These are phyloP conservation scores for Agrilus biguttatus DNA, from an alignment of 2,888 invertebrate genomes.

Conservation along the genomic window DNA sequence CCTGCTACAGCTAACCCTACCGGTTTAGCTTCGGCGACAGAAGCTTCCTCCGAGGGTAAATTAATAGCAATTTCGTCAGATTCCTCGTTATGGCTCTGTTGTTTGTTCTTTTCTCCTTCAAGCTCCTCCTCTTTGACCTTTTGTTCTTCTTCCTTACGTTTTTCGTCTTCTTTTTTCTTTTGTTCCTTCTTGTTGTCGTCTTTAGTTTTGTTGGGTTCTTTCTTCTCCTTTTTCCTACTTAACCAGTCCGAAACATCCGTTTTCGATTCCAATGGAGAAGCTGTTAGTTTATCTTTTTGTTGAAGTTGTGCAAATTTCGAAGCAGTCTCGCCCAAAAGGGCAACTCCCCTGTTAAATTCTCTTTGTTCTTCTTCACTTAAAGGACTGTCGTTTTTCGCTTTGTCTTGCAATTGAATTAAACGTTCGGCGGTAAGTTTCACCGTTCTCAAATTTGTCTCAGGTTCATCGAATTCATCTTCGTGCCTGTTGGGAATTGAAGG, in stretches of 20 bases:
- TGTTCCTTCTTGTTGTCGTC: slow-evolving; percentile 8
- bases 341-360: slow-evolving; percentile 32
- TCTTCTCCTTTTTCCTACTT: slow-evolving; percentile 19
- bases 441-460: slow-evolving; percentile 40
- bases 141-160: slow-evolving; percentile 10
- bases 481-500: slow-evolving; percentile 22
- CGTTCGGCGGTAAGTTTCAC: slow-evolving; percentile 43
- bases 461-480: slow-evolving; percentile 26
- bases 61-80: slow-evolving; percentile 33
- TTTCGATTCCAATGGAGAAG: no score
- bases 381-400: slow-evolving; percentile 42
- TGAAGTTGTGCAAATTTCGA: slow-evolving; percentile 23
- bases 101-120: slow-evolving; percentile 17
- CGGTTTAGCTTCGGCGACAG: slow-evolving; percentile 63
- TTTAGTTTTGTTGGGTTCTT: slow-evolving; percentile 3
- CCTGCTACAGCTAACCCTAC: slow-evolving; percentile 40
- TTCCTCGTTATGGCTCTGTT: slow-evolving; percentile 25
- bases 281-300: slow-evolving; percentile 13
- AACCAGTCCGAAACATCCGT: slow-evolving; percentile 17
- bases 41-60: slow-evolving; percentile 42
- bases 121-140: slow-evolving; percentile 12
- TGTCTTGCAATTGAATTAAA: slow-evolving; percentile 44
- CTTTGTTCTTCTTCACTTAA: slow-evolving; percentile 39
- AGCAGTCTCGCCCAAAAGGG: slow-evolving; percentile 21
- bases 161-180: slow-evolving; percentile 7